phyloP scores from a whole-genome alignment of 2,797 vertebrate species.

The Loris lydekkerianus region DNA sequence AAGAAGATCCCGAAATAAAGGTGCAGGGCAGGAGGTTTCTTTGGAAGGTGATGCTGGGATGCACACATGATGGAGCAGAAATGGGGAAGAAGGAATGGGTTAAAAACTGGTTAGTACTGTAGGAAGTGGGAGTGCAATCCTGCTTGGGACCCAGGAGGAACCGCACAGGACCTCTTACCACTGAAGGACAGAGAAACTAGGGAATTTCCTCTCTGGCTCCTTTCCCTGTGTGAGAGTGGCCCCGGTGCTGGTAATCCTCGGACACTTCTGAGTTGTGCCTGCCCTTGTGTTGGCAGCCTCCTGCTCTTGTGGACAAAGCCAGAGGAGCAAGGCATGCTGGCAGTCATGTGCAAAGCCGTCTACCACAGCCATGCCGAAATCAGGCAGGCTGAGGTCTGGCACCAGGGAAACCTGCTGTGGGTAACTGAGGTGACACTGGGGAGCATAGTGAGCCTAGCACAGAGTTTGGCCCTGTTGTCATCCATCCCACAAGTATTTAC shows the following conservation, averaged over 20 bases:
- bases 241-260: neutral
- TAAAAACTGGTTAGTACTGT: neutral
- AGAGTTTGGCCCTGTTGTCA: neutral
- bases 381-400: neutral
- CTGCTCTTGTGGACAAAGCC: neutral
- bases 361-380: neutral
- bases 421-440: neutral
- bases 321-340: neutral
- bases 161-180: too few species aligned
- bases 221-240: neutral
- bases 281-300: neutral
- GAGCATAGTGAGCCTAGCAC: neutral
- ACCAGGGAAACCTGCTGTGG: neutral
- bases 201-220: accelerated
- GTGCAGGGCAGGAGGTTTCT: neutral
- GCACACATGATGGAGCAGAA: neutral
- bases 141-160: neutral
- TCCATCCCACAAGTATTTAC: neutral
- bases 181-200: neutral
- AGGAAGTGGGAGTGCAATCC: too few species aligned
- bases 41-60: neutral
- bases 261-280: neutral
- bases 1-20: neutral
- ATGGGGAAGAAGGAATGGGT: neutral
- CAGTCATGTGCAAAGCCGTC: neutral